A percentile compares a stretch with the other conserved stretches of the same genome.
These are phyloP conservation scores for Chalcosyrphus nemorum DNA, from an alignment of 2,888 invertebrate species.

Conservation along the genomic window DNA sequence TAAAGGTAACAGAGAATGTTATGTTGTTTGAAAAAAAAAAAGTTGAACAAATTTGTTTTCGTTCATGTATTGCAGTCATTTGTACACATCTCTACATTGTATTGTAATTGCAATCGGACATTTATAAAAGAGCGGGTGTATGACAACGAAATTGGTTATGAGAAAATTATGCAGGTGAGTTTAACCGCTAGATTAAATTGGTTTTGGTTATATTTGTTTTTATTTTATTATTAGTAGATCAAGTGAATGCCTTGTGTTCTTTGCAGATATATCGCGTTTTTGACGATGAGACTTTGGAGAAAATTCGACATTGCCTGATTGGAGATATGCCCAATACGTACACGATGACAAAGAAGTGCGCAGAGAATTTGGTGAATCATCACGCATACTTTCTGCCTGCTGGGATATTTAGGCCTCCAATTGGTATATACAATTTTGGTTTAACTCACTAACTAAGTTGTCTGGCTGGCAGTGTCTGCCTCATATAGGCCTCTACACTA, in stretches of 20 bases:
- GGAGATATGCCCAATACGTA: constrained; percentile 82
- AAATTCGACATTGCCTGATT: constrained; percentile 80
- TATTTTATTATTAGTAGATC: constrained; percentile 9
- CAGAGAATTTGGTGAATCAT: constrained; percentile 82
- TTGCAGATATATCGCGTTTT: constrained; percentile 80
- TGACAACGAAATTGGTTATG: constrained; percentile 82
- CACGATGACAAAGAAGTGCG: constrained; percentile 82
- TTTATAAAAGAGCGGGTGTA: constrained; percentile 81
- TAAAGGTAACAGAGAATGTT: constrained; percentile 78
- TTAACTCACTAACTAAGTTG: too few relatives aligned
- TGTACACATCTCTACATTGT: constrained; percentile 82
- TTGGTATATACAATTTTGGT: constrained; percentile 80
- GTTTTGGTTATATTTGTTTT: constrained; percentile 18
- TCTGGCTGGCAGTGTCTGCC: too few relatives aligned
- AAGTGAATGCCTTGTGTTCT: constrained; percentile 1
- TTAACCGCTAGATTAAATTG: constrained; percentile 28
- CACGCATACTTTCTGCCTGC: constrained; percentile 80
- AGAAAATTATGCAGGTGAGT: constrained; percentile 82
- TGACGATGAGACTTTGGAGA: constrained; percentile 80
- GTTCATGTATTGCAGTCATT: constrained; percentile 79
- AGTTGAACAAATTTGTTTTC: constrained; percentile 62
- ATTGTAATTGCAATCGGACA: constrained; percentile 82
- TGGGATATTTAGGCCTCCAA: constrained; percentile 82
- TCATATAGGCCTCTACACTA: too few relatives aligned
- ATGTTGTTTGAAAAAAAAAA: constrained; percentile 8